phyloP scores from a whole-genome alignment of 2,888 invertebrate genomes.

The Cerastis leucographa region DNA sequence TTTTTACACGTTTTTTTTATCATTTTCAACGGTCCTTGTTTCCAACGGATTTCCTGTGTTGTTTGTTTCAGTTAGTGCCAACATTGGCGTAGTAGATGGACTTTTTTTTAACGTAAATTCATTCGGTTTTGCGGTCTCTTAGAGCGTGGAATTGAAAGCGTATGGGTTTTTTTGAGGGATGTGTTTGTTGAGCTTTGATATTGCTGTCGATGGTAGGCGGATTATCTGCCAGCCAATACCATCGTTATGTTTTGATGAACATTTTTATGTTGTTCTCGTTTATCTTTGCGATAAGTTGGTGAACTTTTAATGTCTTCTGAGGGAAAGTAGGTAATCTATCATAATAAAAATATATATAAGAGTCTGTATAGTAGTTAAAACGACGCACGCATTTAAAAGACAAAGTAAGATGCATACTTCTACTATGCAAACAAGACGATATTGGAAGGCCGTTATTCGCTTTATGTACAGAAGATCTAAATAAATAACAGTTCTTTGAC shows the following conservation, averaged over 20 bases:
- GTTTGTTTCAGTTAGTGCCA: conserved; percentile 73
- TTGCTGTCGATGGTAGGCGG: neutral
- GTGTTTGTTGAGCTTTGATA: conserved; percentile 7
- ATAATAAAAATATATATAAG: neutral
- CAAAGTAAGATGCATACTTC: neutral
- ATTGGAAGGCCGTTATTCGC: neutral
- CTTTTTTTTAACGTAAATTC: conserved; percentile 39
- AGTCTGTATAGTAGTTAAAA: neutral
- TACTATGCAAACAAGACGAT: neutral
- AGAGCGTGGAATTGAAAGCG: conserved; percentile 49
- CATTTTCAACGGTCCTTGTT: conserved; percentile 68
- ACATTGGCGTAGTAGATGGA: conserved; percentile 48
- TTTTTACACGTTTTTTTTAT: conserved; percentile 59
- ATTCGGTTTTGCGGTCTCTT: conserved; percentile 50
- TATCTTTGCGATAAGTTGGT: neutral
- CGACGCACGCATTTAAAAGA: neutral
- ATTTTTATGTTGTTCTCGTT: neutral
- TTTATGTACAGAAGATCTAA: conserved; percentile 11
- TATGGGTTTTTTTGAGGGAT: conserved; percentile 9
- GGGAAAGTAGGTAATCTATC: neutral
- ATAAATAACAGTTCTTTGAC: conserved; percentile 23
- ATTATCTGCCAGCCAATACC: neutral
- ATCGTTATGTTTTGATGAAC: neutral
- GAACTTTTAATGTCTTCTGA: neutral
- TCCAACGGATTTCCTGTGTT: conserved; percentile 69